Conservation (phyloP, 2,797 vertebrate species). For the Sphenodon punctatus region DNA sequence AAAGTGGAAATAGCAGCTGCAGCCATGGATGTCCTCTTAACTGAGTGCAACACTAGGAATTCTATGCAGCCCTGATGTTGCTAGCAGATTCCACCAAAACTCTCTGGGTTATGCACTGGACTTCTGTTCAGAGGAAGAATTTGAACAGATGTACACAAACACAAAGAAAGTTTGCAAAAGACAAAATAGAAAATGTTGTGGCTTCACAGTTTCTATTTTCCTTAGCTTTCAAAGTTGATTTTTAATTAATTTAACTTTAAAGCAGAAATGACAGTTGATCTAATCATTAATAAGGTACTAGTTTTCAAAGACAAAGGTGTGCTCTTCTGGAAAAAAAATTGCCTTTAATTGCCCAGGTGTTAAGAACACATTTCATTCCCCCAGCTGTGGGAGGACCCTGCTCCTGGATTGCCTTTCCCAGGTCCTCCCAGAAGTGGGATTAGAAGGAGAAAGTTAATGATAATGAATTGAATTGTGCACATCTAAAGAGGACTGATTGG, state of each 20-base stretch:
- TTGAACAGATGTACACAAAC: not conserved
- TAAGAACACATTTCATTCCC: conserved; percentile 45
- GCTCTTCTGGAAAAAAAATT: conserved; percentile 37
- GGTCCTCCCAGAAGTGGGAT: conserved; percentile 68
- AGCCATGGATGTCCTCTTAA: not conserved
- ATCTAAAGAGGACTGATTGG: conserved; percentile 72
- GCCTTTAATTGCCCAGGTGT: conserved; percentile 71
- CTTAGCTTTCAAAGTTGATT: conserved; percentile 14
- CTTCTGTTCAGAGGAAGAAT: too few species aligned
- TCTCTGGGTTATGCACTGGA: not conserved
- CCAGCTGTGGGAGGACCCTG: conserved; percentile 53
- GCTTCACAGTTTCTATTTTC: not conserved
- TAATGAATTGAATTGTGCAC: conserved; percentile 82
- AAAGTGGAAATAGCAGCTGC: not conserved
- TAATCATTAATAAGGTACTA: conserved; percentile 61
- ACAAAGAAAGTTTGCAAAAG: conserved; percentile 14
- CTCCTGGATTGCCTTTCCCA: conserved; percentile 63
- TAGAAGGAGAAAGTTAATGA: conserved; percentile 74
- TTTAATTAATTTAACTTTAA: conserved; percentile 48
- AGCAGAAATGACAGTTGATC: conserved; percentile 55
- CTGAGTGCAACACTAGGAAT: not conserved
- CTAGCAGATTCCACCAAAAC: fast-evolving
- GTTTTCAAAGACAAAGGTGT: conserved; percentile 66
- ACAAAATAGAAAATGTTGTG: conserved; percentile 19
- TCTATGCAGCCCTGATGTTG: not conserved